phyloP scores from a whole-genome alignment of 2,797 vertebrate species.

The Myiotriccus ornatus region DNA sequence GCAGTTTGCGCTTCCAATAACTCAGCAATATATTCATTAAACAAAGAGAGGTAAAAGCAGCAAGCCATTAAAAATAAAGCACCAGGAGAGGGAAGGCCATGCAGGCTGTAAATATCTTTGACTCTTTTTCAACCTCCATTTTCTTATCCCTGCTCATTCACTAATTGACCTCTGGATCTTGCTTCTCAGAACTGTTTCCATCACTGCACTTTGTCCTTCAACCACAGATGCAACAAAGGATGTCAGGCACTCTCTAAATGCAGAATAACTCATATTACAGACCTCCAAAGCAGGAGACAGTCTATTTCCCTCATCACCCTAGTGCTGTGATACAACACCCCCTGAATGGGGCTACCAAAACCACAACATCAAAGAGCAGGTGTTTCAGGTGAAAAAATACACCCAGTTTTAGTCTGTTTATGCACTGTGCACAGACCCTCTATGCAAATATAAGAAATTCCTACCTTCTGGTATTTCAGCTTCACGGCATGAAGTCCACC shows the following conservation, averaged over 20 bases:
- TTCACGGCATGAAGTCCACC: background rate
- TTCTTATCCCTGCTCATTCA: constrained; percentile 38
- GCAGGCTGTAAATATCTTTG: constrained; percentile 59
- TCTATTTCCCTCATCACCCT: background rate
- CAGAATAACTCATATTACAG: background rate
- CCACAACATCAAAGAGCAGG: background rate
- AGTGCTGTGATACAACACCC: background rate
- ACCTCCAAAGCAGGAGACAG: background rate
- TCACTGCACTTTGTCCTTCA: constrained; percentile 32
- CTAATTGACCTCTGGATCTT: constrained; percentile 42
- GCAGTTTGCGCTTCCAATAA: constrained; percentile 58
- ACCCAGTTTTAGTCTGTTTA: background rate
- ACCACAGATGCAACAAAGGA: background rate
- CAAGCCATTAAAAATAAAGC: constrained; percentile 65
- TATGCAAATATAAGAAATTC: background rate
- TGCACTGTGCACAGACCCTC: background rate
- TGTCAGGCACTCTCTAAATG: background rate
- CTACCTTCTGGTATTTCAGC: background rate
- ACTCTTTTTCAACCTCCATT: constrained; percentile 55
- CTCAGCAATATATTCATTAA: constrained; percentile 69
- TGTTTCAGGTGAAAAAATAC: background rate
- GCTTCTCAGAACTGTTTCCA: background rate
- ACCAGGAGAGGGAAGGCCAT: constrained; percentile 23
- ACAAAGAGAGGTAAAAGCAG: constrained; percentile 65
- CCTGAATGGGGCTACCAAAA: background rate